Base-by-base conservation (phyloP, 1,140 invertebrate species). In the Drosophila bifasciata region DNA sequence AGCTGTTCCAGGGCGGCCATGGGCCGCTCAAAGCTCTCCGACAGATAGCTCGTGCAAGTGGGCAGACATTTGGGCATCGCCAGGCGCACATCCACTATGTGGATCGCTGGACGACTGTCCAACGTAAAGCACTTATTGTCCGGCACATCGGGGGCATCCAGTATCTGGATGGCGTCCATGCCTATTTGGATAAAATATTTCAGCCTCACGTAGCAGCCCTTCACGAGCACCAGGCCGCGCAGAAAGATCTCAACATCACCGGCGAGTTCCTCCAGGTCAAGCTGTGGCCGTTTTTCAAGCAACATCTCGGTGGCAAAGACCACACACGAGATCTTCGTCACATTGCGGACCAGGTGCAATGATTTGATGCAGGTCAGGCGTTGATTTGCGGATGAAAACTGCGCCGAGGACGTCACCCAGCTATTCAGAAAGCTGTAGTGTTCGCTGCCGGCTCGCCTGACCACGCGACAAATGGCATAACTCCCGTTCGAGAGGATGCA, bases 351-450 rank as follows among this genome's bases (percentile, higher is more conserved):
- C 1, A 28, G 0, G 0, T 23, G 28, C 1, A 86, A 13, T 0
- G 61, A 41, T 15, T 68, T 66, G 1, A 83, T 5, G 2, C 25
- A 8, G 4, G 15, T 25, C 6, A 86, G 9, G 0, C 44, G 48
- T 45, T 83, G 41, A 44, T 72, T 71, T 25, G 17, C 40, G 4
- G 32, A 25, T 0, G 23, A 6, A 1, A 70, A 72, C 5, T 21
- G 17, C 1, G 44, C n/a, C 5, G 23, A 6, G 4, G 83, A 78
- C 1, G 63, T 45, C 2, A 91, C 89, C 11, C 45, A n/a, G n/a
- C 49, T 44, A 17, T 90, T 89, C 19, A 86, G 13, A 41, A 91
- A 74, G 62, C 77, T 76, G 73, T 84, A 89, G 25, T 62, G 76
- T 39, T 76, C 71, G 11, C 49, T 70, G 9, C 60, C 68, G 1